Percentiles rank a stretch among this genome's conserved stretches.
phyloP scores from a whole-genome alignment of 1,140 invertebrate species.

The Drosophila paulistorum region DNA sequence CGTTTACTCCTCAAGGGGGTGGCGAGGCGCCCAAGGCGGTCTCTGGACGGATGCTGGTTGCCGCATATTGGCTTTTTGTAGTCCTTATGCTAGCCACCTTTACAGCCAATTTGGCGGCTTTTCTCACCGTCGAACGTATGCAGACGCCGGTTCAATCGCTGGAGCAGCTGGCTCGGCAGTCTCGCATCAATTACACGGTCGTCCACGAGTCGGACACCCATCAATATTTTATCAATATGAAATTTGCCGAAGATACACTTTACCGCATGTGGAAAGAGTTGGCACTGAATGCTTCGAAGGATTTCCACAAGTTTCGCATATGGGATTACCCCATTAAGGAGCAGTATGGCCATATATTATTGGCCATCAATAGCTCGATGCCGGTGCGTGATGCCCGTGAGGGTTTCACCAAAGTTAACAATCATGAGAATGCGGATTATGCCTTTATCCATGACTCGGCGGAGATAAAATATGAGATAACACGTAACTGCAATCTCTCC shows the following conservation, averaged over 20 bases:
- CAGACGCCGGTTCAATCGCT: slow-evolving; percentile 94
- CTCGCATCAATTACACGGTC: slow-evolving; percentile 96
- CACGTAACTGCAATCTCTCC: slow-evolving; percentile 92
- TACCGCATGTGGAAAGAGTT: slow-evolving; percentile 96
- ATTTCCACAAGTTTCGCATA: slow-evolving; percentile 86
- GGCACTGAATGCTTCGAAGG: slow-evolving; percentile 89
- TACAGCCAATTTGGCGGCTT: slow-evolving; percentile 98
- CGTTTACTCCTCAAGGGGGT: slow-evolving; percentile 95
- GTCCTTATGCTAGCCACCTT: slow-evolving; percentile 97
- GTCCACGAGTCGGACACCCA: slow-evolving; percentile 90
- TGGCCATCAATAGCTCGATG: slow-evolving; percentile 91
- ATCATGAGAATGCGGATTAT: slow-evolving; percentile 91
- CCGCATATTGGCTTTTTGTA: slow-evolving; percentile 96
- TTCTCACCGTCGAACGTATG: slow-evolving; percentile 98
- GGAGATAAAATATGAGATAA: slow-evolving; percentile 92
- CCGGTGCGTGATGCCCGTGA: slow-evolving; percentile 87
- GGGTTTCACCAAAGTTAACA: slow-evolving; percentile 90
- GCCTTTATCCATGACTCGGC: slow-evolving; percentile 95
- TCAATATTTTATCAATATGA: slow-evolving; percentile 96
- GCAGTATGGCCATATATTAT: slow-evolving; percentile 93
- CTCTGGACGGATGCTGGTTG: slow-evolving; percentile 92
- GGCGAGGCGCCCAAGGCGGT: slow-evolving; percentile 93
- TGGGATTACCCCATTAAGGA: slow-evolving; percentile 97
- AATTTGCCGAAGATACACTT: slow-evolving; percentile 93
- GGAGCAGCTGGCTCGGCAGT: slow-evolving; percentile 93